Percentiles rank a stretch among this genome's conserved stretches.
phyloP scores from a whole-genome alignment of 2,888 invertebrate genomes.

The Timema cristinae region DNA sequence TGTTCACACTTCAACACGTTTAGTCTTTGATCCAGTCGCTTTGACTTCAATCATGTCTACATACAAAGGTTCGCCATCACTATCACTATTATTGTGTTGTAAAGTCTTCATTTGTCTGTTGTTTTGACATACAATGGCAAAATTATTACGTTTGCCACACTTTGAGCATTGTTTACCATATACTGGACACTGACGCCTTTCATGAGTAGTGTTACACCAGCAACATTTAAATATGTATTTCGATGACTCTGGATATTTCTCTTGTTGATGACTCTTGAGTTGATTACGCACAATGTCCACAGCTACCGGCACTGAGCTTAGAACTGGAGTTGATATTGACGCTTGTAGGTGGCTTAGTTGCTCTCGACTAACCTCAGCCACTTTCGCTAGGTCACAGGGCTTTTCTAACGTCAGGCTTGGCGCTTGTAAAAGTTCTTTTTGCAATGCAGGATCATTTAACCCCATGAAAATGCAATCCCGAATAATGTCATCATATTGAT shows the following conservation, averaged over 20 bases:
- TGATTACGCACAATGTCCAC: background rate
- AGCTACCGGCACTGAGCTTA: background rate
- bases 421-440: background rate
- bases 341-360: background rate
- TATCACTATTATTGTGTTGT: background rate
- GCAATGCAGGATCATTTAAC: background rate
- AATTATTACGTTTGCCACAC: background rate
- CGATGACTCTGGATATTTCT: background rate
- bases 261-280: background rate
- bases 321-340: background rate
- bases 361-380: background rate
- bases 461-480: slow-evolving; percentile 1
- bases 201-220: background rate
- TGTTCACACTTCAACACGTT: background rate
- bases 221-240: background rate
- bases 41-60: background rate
- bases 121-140: background rate
- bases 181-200: background rate
- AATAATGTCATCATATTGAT: background rate
- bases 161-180: background rate
- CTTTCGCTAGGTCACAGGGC: background rate
- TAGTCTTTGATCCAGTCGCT: too few species aligned
- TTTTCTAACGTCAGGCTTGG: background rate
- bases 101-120: background rate
- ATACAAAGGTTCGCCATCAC: background rate